Conservation (phyloP, 2,797 vertebrate species). For the Margarornis squamiger region DNA sequence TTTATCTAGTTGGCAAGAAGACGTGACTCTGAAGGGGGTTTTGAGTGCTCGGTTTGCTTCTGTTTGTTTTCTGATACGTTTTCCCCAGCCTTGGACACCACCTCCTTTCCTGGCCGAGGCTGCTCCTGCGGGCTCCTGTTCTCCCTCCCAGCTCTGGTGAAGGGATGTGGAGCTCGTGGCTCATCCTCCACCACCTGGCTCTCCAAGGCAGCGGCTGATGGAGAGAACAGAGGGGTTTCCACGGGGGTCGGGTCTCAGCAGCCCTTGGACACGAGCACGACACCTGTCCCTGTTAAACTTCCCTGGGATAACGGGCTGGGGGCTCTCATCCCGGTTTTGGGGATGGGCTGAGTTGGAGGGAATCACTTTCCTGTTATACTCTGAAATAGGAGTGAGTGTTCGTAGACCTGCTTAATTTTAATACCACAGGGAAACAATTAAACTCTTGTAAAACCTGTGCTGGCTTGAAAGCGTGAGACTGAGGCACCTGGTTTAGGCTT, state of each 20-base stretch:
- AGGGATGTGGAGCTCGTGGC: fast-evolving
- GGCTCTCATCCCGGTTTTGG: fast-evolving
- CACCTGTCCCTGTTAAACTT: fast-evolving
- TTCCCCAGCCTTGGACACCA: fast-evolving
- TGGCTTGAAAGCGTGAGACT: background rate
- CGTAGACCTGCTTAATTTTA: background rate
- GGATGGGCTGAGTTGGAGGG: background rate
- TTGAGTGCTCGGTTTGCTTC: fast-evolving
- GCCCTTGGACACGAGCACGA: fast-evolving
- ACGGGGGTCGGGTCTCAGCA: background rate
- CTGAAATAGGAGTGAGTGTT: background rate
- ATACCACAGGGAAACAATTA: background rate
- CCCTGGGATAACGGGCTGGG: fast-evolving
- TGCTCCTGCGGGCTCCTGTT: background rate
- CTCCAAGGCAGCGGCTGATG: background rate
- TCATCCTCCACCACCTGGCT: fast-evolving
- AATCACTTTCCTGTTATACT: background rate
- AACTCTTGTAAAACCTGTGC: conserved; percentile 5
- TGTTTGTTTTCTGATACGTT: fast-evolving
- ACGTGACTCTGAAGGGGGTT: fast-evolving
- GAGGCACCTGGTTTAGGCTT: background rate
- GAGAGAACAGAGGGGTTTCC: background rate
- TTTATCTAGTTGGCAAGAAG: background rate
- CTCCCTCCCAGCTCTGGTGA: fast-evolving
- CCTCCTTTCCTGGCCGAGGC: fast-evolving